Conservation (phyloP, 2,113 vertebrate species). For the Speoplatyrhinus poulsoni region DNA sequence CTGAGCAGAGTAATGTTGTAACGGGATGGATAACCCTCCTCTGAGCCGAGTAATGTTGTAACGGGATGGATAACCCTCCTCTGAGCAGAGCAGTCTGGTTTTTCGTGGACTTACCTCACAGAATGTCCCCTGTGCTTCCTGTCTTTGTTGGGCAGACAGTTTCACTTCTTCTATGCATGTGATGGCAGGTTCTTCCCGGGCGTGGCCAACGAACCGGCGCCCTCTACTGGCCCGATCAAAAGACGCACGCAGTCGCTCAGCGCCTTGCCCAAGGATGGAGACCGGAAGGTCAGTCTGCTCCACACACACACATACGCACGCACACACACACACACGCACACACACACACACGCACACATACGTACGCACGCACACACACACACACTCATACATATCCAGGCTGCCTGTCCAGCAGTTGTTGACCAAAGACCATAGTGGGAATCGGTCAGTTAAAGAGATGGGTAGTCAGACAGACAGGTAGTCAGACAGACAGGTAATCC, state of each 20-base stretch:
- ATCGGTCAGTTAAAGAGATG: background rate
- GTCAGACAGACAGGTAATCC: background rate
- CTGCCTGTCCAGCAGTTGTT: background rate
- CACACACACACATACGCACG: background rate
- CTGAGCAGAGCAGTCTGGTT: background rate
- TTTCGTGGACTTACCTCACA: background rate
- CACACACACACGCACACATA: background rate
- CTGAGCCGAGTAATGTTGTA: too few species aligned
- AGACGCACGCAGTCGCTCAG: slow-evolving; percentile 91
- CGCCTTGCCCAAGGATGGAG: slow-evolving; percentile 87
- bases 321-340: background rate
- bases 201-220: slow-evolving; percentile 78
- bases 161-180: slow-evolving; percentile 20
- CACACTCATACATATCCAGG: background rate
- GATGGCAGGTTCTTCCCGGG: slow-evolving; percentile 83
- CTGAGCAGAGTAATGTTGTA: too few species aligned
- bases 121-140: slow-evolving; percentile 8
- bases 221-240: slow-evolving; percentile 81
- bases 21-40: too few species aligned
- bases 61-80: too few species aligned
- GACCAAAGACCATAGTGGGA: background rate
- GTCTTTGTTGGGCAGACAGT: background rate
- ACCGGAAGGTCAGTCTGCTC: slow-evolving; percentile 80
- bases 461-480: background rate
- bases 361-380: too few species aligned